Conservation (phyloP, 1,140 invertebrate species). For the Ooceraea biroi region DNA sequence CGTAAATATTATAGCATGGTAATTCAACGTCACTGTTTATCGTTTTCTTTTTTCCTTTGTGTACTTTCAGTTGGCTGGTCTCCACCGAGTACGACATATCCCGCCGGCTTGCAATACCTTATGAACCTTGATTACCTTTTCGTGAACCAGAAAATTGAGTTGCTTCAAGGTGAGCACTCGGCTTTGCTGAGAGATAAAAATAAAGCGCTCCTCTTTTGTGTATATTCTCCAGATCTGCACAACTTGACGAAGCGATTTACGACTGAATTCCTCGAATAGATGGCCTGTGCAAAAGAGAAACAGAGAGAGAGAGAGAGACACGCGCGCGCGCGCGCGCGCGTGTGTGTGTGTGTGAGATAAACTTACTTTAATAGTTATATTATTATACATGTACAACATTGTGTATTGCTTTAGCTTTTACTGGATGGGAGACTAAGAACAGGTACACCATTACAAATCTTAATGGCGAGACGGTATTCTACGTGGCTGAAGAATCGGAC, state of each 20-base stretch:
- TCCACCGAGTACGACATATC: slow-evolving; percentile 92
- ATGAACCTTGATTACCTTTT: slow-evolving; percentile 95
- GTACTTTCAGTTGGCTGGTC: slow-evolving; percentile 91
- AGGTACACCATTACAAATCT: slow-evolving; percentile 76
- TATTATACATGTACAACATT: background rate
- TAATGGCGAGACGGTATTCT: slow-evolving; percentile 88
- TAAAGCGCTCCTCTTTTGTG: slow-evolving; percentile 27
- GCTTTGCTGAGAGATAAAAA: slow-evolving; percentile 24
- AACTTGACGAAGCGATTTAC: no score
- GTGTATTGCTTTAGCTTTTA: slow-evolving; percentile 63
- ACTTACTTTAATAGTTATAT: no score
- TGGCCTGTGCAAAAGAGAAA: no score
- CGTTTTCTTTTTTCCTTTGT: background rate
- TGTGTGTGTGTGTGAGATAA: slow-evolving; percentile 20
- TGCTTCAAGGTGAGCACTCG: slow-evolving; percentile 90
- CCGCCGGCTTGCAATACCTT: slow-evolving; percentile 97
- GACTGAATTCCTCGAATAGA: no score
- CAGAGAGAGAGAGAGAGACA: no score
- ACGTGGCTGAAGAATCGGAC: slow-evolving; percentile 94
- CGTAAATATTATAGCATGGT: background rate
- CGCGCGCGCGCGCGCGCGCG: background rate
- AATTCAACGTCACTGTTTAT: slow-evolving; percentile 6
- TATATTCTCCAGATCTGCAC: no score
- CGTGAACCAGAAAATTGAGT: slow-evolving; percentile 95
- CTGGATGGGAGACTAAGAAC: slow-evolving; percentile 75